Evolutionary conservation across 2,797 vertebrate species (phyloP), one percentile per base, ranked within the genome.

Genomic region (Caiman crocodilus): DNA sequence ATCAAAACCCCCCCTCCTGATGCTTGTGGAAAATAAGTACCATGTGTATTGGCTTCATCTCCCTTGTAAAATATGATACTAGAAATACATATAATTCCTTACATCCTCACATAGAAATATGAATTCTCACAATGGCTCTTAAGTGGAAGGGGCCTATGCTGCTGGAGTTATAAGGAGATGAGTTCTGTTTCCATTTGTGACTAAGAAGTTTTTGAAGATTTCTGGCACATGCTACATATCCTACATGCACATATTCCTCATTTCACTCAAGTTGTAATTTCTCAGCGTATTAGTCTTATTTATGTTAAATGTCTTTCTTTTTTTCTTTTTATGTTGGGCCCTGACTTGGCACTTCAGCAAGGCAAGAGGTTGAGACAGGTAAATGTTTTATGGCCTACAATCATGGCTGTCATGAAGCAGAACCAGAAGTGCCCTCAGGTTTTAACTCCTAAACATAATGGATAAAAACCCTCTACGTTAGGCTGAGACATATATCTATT

Each of bases 1-100:
- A 91, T 59, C 84, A 89, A 93, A 97, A 87, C 79, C 18, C 0
- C 87, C 5, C 30, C 7, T 91, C 55, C 84, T 92, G 79, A 61
- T 93, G 86, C 78, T 84, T 96, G 94, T 95, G 95, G 94, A 82
- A 90, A 93, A 50, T 87, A 57, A 96, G 79, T 85, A 90, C 80
- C 56, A 89, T 90, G 61, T 50, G 76, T 85, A 84, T 84, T 94
- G 80, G 85, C 87, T 93, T 91, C 64, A 61, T 83, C 94, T 90
- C 69, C 42, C 93, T 94, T 94, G 76, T 88, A 94, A 69, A 69
- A 23, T 69, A 35, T 69, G 7, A 23, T 13, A 13, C 30, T 69
- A 32, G 32, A 69, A 18, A 85, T 79, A 93, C 84, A 26, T 74
- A 63, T 20, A 88, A 20, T 6, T 90, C 57, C 67, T 92, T 90